phyloP scores from a whole-genome alignment of 2,113 vertebrate genomes.

The Notothenia coriiceps region DNA sequence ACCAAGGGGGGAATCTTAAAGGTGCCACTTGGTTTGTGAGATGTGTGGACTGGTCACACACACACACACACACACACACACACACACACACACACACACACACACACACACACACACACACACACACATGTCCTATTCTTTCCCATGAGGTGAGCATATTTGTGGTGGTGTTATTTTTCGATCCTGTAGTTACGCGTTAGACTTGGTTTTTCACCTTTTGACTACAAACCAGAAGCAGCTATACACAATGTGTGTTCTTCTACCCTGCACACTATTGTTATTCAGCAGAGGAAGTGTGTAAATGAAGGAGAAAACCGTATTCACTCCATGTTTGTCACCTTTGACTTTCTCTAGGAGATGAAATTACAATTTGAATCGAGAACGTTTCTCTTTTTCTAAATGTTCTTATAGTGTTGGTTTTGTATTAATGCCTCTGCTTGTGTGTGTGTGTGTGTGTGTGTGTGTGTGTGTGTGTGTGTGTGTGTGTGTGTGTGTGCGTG shows the following conservation, averaged over 20 bases:
- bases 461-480: not conserved
- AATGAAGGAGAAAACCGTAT: conserved; percentile 21
- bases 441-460: not conserved
- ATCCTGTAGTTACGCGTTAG: conserved; percentile 13
- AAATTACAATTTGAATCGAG: conserved; percentile 20
- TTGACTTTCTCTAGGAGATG: conserved; percentile 24
- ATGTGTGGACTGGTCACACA: conserved; percentile 17
- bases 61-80: too few species aligned
- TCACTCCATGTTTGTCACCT: conserved; percentile 12
- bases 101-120: conserved; percentile 7
- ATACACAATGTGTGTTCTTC: not conserved
- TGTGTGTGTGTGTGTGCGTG: not conserved
- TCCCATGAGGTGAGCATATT: conserved; percentile 26
- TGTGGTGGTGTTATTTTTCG: conserved; percentile 9
- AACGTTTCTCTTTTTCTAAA: not conserved
- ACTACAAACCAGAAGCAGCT: conserved; percentile 30
- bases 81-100: too few species aligned
- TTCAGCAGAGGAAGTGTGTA: conserved; percentile 19
- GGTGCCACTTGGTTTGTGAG: conserved; percentile 41
- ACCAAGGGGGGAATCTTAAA: conserved; percentile 38
- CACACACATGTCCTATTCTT: conserved; percentile 47
- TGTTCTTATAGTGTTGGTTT: not conserved
- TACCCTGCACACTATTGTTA: conserved; percentile 27
- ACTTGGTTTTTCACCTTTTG: conserved; percentile 10
- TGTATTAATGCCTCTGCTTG: not conserved